Evolutionary conservation across 2,888 invertebrate genomes (phyloP).

Genomic region (Diarsia brunnea): DNA sequence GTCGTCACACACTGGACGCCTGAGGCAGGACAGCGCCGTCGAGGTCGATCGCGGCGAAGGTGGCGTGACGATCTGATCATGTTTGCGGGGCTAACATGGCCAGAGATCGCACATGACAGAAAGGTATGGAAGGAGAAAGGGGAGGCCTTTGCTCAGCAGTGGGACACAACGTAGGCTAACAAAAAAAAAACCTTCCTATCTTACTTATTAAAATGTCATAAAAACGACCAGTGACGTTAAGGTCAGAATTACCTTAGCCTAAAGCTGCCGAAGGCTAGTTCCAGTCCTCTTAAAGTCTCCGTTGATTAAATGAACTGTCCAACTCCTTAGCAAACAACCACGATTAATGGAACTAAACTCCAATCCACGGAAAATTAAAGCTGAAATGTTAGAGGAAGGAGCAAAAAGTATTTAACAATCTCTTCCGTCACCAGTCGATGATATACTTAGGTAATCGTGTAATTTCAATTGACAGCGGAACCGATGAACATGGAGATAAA

Average conservation of each 20-base stretch:
- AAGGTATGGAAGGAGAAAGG: too few species aligned
- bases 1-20: too few species aligned
- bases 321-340: conserved; percentile 38
- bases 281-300: conserved; percentile 19
- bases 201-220: neutral
- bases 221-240: conserved; percentile 11
- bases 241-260: neutral
- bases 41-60: too few species aligned
- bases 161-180: too few species aligned
- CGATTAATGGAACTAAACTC: conserved; percentile 58
- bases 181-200: too few species aligned
- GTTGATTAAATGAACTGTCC: conserved; percentile 56
- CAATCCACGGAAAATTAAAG: conserved; percentile 49
- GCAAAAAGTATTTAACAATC: conserved; percentile 51
- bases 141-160: too few species aligned
- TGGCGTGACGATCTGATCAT: too few species aligned
- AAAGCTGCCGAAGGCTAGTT: conserved; percentile 4
- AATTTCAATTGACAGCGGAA: conserved; percentile 31
- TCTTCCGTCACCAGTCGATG: conserved; percentile 15
- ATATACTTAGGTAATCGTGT: conserved; percentile 22
- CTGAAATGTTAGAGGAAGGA: conserved; percentile 35
- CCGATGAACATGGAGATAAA: conserved; percentile 2
- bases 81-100: too few species aligned
- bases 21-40: too few species aligned
- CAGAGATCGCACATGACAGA: too few species aligned